phyloP scores from a whole-genome alignment of 2,888 invertebrate species.

The Sinohyriopsis cumingii region DNA sequence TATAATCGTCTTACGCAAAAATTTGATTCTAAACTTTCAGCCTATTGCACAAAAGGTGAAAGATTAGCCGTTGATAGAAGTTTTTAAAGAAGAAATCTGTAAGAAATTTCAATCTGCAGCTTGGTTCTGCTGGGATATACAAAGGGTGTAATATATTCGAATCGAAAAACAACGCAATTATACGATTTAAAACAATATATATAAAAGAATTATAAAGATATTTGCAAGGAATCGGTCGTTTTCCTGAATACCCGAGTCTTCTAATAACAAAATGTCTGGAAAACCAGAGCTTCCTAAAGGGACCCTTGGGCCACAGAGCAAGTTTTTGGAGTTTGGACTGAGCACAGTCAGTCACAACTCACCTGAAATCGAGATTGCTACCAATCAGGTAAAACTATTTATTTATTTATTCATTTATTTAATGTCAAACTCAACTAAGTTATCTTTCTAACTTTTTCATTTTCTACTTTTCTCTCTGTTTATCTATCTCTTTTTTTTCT shows the following conservation, averaged over 20 bases:
- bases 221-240: neutral
- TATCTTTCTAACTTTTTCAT: neutral
- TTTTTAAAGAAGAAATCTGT: too few relatives aligned
- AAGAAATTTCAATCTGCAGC: too few relatives aligned
- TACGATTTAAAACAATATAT: too few relatives aligned
- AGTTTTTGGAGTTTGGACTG: constrained; percentile 52
- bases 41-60: too few relatives aligned
- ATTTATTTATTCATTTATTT: neutral
- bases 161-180: too few relatives aligned
- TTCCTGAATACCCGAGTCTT: neutral
- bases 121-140: too few relatives aligned
- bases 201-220: neutral
- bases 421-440: neutral
- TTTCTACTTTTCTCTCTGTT: constrained; percentile 3
- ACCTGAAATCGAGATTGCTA: constrained; percentile 39
- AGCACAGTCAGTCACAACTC: constrained; percentile 42
- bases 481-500: constrained; percentile 10
- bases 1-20: neutral
- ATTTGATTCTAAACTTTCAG: neutral
- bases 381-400: constrained; percentile 28
- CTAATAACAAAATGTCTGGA: constrained; percentile 16
- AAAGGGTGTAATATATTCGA: too few relatives aligned
- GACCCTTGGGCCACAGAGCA: constrained; percentile 52
- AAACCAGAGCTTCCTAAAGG: constrained; percentile 48
- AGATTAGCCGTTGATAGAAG: too few relatives aligned